A percentile compares a stretch with the other conserved stretches of the same genome.
Conservation (phyloP, 2,888 invertebrate species). For the Zhuqinia jingwanae region DNA sequence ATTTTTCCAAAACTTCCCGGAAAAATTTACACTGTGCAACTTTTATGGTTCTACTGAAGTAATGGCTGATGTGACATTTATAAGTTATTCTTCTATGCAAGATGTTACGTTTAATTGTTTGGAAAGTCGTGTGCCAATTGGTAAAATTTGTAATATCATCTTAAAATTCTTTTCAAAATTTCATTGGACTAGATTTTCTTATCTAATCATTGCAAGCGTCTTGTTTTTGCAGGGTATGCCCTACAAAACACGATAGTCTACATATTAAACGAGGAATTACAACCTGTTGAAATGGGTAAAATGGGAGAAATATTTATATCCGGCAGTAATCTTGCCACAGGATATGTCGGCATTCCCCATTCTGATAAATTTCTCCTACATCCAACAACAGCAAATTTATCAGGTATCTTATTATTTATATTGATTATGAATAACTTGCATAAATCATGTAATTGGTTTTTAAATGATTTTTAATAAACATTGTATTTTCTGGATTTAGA, state of each 20-base stretch:
- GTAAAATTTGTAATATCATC: constrained; percentile 81
- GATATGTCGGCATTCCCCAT: constrained; percentile 77
- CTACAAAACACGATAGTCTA: constrained; percentile 91
- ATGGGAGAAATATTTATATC: constrained; percentile 78
- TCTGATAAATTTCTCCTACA: constrained; percentile 78
- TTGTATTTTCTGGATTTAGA: neutral
- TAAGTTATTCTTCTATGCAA: constrained; percentile 84
- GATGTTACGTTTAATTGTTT: constrained; percentile 83
- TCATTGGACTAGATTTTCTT: neutral
- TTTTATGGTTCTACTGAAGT: constrained; percentile 96
- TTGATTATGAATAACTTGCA: too few species aligned
- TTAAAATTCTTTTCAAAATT: too few species aligned
- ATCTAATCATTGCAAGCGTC: neutral
- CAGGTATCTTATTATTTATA: neutral
- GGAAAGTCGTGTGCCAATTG: constrained; percentile 90
- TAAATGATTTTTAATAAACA: too few species aligned
- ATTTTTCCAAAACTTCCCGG: constrained; percentile 83
- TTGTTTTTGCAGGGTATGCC: constrained; percentile 83
- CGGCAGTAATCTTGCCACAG: constrained; percentile 77
- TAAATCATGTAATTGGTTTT: too few species aligned
- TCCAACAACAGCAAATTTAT: constrained; percentile 12
- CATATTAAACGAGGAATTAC: constrained; percentile 86
- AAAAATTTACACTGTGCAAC: constrained; percentile 86
- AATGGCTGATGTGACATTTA: constrained; percentile 94
- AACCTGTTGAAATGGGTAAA: constrained; percentile 87